Evolutionary conservation across 2,888 invertebrate genomes (phyloP), one percentile per base, ranked within the genome.

Genomic region (Pachliopta kotzebuea): DNA sequence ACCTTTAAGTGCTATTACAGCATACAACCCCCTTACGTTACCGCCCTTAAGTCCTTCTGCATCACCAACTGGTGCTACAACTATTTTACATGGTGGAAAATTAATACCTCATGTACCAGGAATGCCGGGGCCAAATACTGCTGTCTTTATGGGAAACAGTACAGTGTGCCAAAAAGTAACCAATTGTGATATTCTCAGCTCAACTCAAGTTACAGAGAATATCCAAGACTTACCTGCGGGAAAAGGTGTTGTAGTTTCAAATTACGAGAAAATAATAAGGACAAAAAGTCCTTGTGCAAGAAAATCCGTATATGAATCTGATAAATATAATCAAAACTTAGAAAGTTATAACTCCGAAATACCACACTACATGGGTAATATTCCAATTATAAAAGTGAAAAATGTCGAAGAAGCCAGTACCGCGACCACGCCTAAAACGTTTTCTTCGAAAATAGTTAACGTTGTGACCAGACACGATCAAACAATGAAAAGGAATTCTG

Each of bases 101-200:
- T 86, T 95, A n/a, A 95, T 97, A 76, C 95, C 96, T 0, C 95
- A 96, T 81, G 96, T 97, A 17, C 97, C 97, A 8, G 97, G 97
- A 18, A 97, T 97, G 84, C 97, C 97, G 0, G 97, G 97, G 14
- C 97, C 97, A 4, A 94, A 94, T 71, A 93, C 94, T 42, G 81
- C 95, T 29, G 78, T 91, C 54, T 92, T 79, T 70, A 75, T 83
- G 58, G 82, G 78, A 63, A 85, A 77, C 72, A 50, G 76, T 56
- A 80, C 73, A 70, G 24, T 73, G 53, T 73, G 78, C 60, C 54
- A 79, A 42, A 88, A 85, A 70, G 77, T 71, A 67, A 66, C 73
- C 60, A 78, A 69, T 59, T 82, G 67, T 67, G 85, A 86, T 65
- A 71, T 67, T 42, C 77, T 71, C 57, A 84, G 78, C 73, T 71